Evolutionary conservation across 2,797 vertebrate species (phyloP), one percentile per base, ranked within the genome.

Genomic region (Carapus acus): DNA sequence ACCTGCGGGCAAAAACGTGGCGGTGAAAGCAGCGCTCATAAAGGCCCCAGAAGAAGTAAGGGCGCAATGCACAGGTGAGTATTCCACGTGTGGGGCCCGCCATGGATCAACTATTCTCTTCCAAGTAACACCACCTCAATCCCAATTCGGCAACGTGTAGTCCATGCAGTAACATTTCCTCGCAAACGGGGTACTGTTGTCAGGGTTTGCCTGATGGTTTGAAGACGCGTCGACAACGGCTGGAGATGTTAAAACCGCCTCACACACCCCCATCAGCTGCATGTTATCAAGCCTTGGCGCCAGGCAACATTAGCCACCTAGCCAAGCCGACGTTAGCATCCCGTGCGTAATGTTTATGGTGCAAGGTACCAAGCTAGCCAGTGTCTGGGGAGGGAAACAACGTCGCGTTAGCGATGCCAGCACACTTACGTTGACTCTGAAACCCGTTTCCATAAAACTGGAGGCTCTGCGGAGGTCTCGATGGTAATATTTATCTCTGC

Each of bases 81-180:
- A 24, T 7, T 14, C 38, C 81, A 81, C 71, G 75, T 79, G 80
- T 63, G 73, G 73, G 77, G 78, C 74, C 78, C 62, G n/a, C 11
- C 9, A 5, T 5, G 24, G 24, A 48, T 71, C 52, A 78, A 74
- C 71, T 69, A 48, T 54, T 48, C 27, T 37, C 43, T 20, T 37
- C 14, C 42, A 6, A 2, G 9, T 29, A 16, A 24, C 34, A 50
- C 53, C 21, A 33, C 33, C 11, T 6, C 27, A 29, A 29, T 6
- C 45, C 46, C 15, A 20, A 49, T 40, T 2, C 19, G 23, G 8
- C 15, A 21, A 37, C 6, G 15, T 42, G 6, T 51, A 49, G 48
- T 36, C 48, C 8, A 3, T 27, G 50, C 52, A 2, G 37, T 43
- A 37, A 16, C 8, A 1, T 36, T 0, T 33, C 2, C 2, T 15